Percentiles rank a stretch among this genome's conserved stretches.
These are phyloP conservation scores for Drosophila subquinaria DNA, from an alignment of 2,888 invertebrate species.

Conservation along the genomic window DNA sequence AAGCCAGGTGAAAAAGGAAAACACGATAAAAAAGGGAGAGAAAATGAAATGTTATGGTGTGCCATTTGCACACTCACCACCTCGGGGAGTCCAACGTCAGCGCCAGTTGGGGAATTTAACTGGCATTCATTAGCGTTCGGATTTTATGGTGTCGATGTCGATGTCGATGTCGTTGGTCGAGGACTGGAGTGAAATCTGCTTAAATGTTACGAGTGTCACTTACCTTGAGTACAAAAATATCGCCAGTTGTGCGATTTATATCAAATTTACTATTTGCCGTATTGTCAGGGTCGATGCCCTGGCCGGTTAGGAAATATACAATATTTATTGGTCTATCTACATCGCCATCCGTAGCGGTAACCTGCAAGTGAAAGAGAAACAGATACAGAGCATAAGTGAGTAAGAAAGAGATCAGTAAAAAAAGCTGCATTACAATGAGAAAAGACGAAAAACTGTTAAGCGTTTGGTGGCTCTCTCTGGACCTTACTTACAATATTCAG, in stretches of 20 bases:
- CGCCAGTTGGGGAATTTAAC: slow-evolving; percentile 45
- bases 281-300: slow-evolving; percentile 97
- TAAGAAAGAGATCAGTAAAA: slow-evolving; percentile 3
- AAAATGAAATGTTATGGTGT: slow-evolving; percentile 48
- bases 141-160: slow-evolving; percentile 33
- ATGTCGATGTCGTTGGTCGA: neutral
- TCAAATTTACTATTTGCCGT: slow-evolving; percentile 98
- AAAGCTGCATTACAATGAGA: slow-evolving; percentile 52
- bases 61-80: slow-evolving; percentile 43
- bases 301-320: slow-evolving; percentile 98
- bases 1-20: slow-evolving; percentile 25
- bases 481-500: slow-evolving; percentile 72
- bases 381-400: slow-evolving; percentile 15
- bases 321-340: slow-evolving; percentile 97
- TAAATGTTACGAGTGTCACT: slow-evolving; percentile 77
- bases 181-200: slow-evolving; percentile 30
- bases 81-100: slow-evolving; percentile 18
- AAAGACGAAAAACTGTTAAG: slow-evolving; percentile 39
- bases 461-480: slow-evolving; percentile 45
- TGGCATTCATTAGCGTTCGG: slow-evolving; percentile 46
- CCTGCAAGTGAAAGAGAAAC: slow-evolving; percentile 87
- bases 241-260: slow-evolving; percentile 97
- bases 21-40: neutral
- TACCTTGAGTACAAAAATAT: slow-evolving; percentile 98
- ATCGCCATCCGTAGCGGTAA: slow-evolving; percentile 98